Conservation (phyloP, 2,888 invertebrate species). For the Clitarchus hookeri region DNA sequence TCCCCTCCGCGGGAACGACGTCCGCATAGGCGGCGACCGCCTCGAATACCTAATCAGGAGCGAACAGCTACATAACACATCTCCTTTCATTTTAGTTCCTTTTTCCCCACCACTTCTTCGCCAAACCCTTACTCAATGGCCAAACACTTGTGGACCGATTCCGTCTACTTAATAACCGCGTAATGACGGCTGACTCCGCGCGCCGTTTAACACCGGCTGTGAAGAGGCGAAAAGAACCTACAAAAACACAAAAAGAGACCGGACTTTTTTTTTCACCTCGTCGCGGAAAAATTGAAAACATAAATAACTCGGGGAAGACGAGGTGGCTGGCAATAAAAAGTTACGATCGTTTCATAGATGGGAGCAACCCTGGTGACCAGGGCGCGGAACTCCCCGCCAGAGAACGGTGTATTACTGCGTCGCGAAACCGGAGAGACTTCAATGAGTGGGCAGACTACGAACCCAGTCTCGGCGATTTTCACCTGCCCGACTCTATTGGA, state of each 20-base stretch:
- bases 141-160: not conserved
- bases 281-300: not conserved
- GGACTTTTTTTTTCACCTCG: not conserved
- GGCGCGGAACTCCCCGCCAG: no score
- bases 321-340: no score
- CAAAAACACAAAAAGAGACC: not conserved
- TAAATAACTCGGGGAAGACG: no score
- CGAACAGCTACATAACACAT: not conserved
- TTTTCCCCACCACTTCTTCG: not conserved
- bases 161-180: slow-evolving; percentile 2
- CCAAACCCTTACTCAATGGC: not conserved
- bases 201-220: no score
- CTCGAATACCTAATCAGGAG: not conserved
- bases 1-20: not conserved
- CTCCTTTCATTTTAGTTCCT: no score
- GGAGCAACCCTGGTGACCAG: no score
- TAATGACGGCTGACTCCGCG: not conserved
- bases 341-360: no score
- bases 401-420: no score
- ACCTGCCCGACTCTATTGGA: no score
- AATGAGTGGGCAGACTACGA: no score
- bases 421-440: no score
- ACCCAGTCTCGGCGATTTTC: no score
- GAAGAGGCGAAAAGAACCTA: not conserved
- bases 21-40: not conserved